Evolutionary conservation across 2,888 invertebrate species (phyloP), one percentile per base, ranked within the genome.

Genomic region (Ctenicera cuprea): DNA sequence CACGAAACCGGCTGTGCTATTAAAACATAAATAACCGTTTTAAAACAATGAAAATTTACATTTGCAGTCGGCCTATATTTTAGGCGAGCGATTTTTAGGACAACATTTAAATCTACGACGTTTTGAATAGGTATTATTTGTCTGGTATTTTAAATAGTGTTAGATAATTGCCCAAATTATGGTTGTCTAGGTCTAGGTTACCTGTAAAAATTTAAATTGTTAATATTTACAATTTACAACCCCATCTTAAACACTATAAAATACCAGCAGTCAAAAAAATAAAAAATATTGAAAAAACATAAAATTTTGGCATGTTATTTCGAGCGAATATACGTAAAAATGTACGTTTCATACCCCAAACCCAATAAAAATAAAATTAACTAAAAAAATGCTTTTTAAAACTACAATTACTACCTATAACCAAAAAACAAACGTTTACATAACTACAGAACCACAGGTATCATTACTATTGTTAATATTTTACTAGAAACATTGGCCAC

Each of bases 31-130:
- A 62, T 64, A 18, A 30, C 50, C 45, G 50, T 52, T 74, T 65
- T 54, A 67, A 67, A 67, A 75, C 75, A 75, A 75, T 75, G 71
- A 72, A 67, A 72, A 71, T 72, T 75, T 63, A 68, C 75, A 75
- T 72, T 63, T 26, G 38, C 12, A 50, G 57, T 30, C 67, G 75
- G 72, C 75, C 75, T 65, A 75, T 68, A 75, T 75, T 75, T 72
- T 71, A 64, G 14, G 63, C 62, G 16, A 63, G 43, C 62, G 3
- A 37, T 45, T 65, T 59, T 71, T 57, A 4, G 37, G 20, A 20
- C 65, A 14, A 22, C 26, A 45, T 22, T 30, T 30, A 22, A 62
- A 62, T 62, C 62, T 45, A 43, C 43, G 43, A 59, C 33, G 43
- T 18, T 59, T 59, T 20, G 14, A 59, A 38, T 59, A 33, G 26